Conservation (phyloP, 2,113 vertebrate genomes). For the Orthonyx spaldingii region DNA sequence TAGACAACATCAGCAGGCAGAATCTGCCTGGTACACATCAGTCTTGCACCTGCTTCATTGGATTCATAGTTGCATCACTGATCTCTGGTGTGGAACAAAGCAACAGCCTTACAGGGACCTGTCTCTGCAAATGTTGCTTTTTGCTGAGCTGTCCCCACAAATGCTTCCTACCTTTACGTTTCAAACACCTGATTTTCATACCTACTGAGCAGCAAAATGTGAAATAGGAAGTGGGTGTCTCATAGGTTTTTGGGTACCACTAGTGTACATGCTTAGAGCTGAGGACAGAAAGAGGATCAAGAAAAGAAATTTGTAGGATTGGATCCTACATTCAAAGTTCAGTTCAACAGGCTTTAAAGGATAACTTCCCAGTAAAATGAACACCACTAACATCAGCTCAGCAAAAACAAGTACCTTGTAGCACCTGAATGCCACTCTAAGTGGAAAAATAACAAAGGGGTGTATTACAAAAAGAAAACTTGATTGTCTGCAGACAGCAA, state of each 20-base stretch:
- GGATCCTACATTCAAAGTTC: neutral
- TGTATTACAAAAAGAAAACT: neutral
- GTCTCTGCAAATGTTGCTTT: neutral
- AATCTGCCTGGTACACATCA: accelerated
- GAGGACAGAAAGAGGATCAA: neutral
- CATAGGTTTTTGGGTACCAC: neutral
- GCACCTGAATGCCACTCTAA: neutral
- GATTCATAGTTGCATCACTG: accelerated
- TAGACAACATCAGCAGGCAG: neutral
- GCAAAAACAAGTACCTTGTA: neutral
- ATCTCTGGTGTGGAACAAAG: neutral
- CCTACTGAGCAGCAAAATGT: neutral
- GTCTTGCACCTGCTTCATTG: neutral
- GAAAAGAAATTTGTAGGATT: neutral
- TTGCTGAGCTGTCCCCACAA: neutral
- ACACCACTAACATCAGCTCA: neutral
- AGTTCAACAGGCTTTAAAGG: neutral
- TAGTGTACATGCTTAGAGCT: accelerated
- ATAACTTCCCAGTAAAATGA: neutral
- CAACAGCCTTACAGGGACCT: neutral
- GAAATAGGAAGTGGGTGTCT: neutral
- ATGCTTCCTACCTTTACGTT: neutral
- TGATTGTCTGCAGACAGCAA: neutral
- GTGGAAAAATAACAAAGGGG: neutral
- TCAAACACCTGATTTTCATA: neutral